Conservation (phyloP, 2,113 vertebrate species). For the Colinus virginianus region DNA sequence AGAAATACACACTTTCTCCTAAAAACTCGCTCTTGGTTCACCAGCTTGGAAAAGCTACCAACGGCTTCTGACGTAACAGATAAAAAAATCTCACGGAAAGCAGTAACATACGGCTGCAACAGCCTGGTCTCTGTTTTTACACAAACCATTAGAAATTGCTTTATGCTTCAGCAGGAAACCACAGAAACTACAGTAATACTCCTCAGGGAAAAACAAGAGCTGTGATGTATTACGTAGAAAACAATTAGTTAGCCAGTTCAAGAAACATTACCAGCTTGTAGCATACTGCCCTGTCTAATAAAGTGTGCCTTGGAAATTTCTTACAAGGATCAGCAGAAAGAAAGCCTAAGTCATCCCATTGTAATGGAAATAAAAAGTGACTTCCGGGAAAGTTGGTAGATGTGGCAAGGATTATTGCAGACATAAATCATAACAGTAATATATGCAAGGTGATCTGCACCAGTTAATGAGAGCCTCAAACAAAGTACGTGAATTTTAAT, state of each 20-base stretch:
- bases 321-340: constrained; percentile 63
- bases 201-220: background rate
- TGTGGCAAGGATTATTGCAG: constrained; percentile 17
- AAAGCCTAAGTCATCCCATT: constrained; percentile 31
- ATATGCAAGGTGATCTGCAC: background rate
- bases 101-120: background rate
- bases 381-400: constrained; percentile 21
- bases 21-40: background rate
- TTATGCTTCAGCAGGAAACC: background rate
- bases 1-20: background rate
- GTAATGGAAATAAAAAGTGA: constrained; percentile 35
- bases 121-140: background rate
- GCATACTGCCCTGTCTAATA: background rate
- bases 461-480: constrained; percentile 50
- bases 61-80: background rate
- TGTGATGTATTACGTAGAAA: background rate
- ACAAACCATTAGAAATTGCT: background rate
- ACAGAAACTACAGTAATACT: background rate
- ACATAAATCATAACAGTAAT: constrained; percentile 39
- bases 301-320: background rate
- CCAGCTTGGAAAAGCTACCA: background rate
- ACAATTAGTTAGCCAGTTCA: background rate
- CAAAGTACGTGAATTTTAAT: constrained; percentile 43
- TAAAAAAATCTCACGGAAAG: background rate
- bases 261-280: background rate